phyloP scores from a whole-genome alignment of 2,888 invertebrate genomes.

The Trichogramma evanescens region DNA sequence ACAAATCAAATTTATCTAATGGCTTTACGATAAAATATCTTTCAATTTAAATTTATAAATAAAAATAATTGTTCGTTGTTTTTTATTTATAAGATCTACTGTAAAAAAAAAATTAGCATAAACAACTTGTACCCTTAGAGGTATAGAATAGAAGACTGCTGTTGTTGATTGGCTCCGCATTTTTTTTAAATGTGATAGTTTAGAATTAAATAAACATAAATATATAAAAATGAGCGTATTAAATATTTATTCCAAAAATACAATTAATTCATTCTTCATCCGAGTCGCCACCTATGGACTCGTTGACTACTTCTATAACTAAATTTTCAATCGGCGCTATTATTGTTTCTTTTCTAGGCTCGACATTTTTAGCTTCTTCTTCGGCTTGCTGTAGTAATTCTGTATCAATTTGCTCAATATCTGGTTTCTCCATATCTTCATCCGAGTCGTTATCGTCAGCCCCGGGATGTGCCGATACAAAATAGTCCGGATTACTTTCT shows the following conservation, averaged over 20 bases:
- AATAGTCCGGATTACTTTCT: constrained; percentile 51
- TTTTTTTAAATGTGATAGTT: constrained; percentile 28
- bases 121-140: constrained; percentile 20
- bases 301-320: constrained; percentile 35
- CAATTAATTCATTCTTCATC: constrained; percentile 2
- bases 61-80: constrained; percentile 16
- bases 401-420: constrained; percentile 9
- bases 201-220: constrained; percentile 23
- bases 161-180: constrained; percentile 22
- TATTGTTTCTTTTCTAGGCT: constrained; percentile 13
- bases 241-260: constrained; percentile 4
- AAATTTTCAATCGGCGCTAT: constrained; percentile 35
- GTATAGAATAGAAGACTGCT: constrained; percentile 30
- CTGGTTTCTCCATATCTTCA: constrained; percentile 50
- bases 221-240: constrained; percentile 10
- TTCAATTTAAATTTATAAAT: no score
- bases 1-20: no score
- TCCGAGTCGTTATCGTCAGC: constrained; percentile 58
- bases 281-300: constrained; percentile 11
- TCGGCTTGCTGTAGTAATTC: background rate
- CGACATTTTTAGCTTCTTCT: background rate
- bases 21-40: no score
- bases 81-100: constrained; percentile 15
- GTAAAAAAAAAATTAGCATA: constrained; percentile 11
- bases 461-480: constrained; percentile 62